phyloP scores from a whole-genome alignment of 1,140 invertebrate species.

The Drosophila rufa region DNA sequence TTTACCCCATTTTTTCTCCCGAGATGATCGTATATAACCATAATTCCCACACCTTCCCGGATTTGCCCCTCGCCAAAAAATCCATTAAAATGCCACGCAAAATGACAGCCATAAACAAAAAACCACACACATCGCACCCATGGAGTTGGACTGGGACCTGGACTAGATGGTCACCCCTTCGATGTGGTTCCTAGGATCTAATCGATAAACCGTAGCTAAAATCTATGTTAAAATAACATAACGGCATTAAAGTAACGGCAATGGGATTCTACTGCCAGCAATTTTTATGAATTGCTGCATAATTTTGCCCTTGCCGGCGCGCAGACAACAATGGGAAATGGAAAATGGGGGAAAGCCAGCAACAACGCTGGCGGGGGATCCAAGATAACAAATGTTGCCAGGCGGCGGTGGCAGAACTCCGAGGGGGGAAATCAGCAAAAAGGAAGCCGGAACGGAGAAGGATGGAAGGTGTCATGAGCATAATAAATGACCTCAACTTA shows the following conservation, averaged over 20 bases:
- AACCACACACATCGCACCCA: constrained; percentile 37
- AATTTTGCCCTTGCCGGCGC: constrained; percentile 41
- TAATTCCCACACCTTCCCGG: constrained; percentile 1
- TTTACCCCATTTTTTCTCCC: background rate
- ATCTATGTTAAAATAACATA: constrained; percentile 66
- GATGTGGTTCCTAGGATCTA: constrained; percentile 1
- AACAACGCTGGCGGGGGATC: constrained; percentile 7
- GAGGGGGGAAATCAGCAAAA: constrained; percentile 3
- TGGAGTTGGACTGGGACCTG: background rate
- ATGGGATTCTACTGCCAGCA: constrained; percentile 27
- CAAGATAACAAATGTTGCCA: constrained; percentile 70
- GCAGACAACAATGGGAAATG: constrained; percentile 60
- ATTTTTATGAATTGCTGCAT: constrained; percentile 81
- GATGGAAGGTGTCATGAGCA: constrained; percentile 74
- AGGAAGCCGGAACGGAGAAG: constrained; percentile 19
- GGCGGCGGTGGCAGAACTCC: constrained; percentile 12
- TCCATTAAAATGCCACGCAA: constrained; percentile 45
- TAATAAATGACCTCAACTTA: constrained; percentile 80
- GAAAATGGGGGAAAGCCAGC: constrained; percentile 6
- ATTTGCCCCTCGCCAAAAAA: constrained; percentile 2
- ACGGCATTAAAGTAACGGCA: constrained; percentile 50
- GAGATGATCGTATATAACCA: background rate
- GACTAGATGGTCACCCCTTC: constrained; percentile 18
- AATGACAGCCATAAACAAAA: constrained; percentile 34
- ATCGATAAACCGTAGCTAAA: constrained; percentile 64